Evolutionary conservation across 2,113 vertebrate species (phyloP), one percentile per base, ranked within the genome.

Genomic region (Ceyx cyanopectus): DNA sequence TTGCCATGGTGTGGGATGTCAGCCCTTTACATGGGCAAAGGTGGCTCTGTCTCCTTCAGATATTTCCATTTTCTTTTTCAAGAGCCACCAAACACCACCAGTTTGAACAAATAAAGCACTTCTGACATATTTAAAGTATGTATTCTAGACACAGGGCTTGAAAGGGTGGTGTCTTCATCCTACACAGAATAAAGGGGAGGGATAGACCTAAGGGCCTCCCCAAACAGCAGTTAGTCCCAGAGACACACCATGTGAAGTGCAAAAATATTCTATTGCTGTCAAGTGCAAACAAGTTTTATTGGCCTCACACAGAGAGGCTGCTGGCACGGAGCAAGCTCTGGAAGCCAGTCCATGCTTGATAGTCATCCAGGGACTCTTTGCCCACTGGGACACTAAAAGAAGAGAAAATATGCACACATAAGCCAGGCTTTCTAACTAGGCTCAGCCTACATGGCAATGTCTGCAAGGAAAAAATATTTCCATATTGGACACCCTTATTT

Each of bases 261-360:
- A 95, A 81, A 95, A 95, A 82, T 82, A 94, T 75, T 92, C 78
- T 43, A 87, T 92, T 94, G 94, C 93, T 96, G 93, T 95, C 81
- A 91, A 96, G 70, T 92, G 93, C 85, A 94, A 95, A 87, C 89
- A 89, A 91, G 92, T 95, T 92, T 94, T 91, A 85, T 77, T 94
- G 81, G 85, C 87, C 92, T 94, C 93, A 96, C 87, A 94, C 87
- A 85, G 85, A 73, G 93, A 91, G 40, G 17, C 75, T 95, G 91
- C 78, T 96, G 95, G 91, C 94, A 95, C 89, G 54, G 67, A 95
- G 46, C 16, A 74, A 95, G 56, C 51, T 85, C 92, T 56, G 89
- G 94, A 89, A 91, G 87, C 37, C 78, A 85, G 63, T 85, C 81
- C 63, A 60, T 62, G 56, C 81, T 92, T 82, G 89, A 92, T 46